phyloP scores from a whole-genome alignment of 2,113 vertebrate species.

The Chionis minor region DNA sequence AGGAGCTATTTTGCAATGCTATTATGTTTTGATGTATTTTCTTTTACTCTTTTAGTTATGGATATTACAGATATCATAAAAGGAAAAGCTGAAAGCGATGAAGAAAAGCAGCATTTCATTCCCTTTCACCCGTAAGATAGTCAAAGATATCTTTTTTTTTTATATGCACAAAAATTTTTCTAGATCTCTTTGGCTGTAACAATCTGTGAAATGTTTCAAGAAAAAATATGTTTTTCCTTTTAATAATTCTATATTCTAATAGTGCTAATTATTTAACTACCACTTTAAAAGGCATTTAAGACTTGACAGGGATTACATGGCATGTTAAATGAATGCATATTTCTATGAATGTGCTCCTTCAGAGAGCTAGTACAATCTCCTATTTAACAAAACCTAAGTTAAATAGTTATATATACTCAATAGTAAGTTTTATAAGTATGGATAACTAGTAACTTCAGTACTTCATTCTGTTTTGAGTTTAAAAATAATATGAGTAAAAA shows the following conservation, averaged over 20 bases:
- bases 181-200: fast-evolving
- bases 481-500: not conserved
- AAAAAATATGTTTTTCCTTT: not conserved
- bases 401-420: not conserved
- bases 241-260: not conserved
- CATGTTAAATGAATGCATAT: not conserved
- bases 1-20: not conserved
- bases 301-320: not conserved
- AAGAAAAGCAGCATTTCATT: slow-evolving; percentile 97
- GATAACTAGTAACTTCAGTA: not conserved
- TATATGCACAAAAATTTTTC: not conserved
- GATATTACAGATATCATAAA: slow-evolving; percentile 97
- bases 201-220: not conserved
- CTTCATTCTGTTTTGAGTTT: not conserved
- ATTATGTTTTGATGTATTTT: not conserved
- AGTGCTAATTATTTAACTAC: not conserved
- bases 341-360: not conserved
- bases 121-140: slow-evolving; percentile 92
- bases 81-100: slow-evolving; percentile 92
- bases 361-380: not conserved
- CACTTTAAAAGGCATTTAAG: not conserved
- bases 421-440: not conserved
- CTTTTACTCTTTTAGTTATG: slow-evolving; percentile 83
- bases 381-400: not conserved
- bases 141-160: not conserved